Conservation (phyloP, 2,113 vertebrate genomes). For the Astur gentilis region DNA sequence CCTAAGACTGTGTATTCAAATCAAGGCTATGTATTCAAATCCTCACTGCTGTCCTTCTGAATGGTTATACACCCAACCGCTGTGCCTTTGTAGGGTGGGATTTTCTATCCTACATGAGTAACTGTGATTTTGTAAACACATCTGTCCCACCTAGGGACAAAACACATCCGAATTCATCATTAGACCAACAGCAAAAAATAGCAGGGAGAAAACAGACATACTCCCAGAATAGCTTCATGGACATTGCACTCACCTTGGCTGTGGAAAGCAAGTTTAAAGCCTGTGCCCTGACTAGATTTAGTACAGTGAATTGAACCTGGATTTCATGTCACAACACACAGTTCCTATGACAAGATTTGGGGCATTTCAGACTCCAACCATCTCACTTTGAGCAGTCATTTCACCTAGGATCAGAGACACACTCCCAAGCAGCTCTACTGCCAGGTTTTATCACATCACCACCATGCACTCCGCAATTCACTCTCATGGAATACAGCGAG, state of each 20-base stretch:
- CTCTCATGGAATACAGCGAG: neutral
- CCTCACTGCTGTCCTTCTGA: neutral
- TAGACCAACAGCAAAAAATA: neutral
- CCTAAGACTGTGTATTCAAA: neutral
- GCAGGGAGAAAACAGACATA: neutral
- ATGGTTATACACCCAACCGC: neutral
- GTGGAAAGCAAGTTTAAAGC: neutral
- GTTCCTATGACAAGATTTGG: neutral
- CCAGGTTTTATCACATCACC: neutral
- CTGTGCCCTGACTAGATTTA: neutral
- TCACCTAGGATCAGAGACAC: neutral
- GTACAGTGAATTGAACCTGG: neutral
- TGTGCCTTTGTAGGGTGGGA: neutral
- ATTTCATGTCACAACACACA: neutral
- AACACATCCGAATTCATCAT: neutral
- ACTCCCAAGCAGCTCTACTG: neutral
- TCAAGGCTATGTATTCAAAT: neutral
- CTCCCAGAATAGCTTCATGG: neutral
- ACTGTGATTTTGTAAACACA: neutral
- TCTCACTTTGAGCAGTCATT: neutral
- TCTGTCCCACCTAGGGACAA: neutral
- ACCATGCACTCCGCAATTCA: fast-evolving
- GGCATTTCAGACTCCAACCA: neutral
- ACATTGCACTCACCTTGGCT: neutral
- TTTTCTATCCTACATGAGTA: neutral